Evolutionary conservation across 2,113 vertebrate genomes (phyloP).

Genomic region (Polypterus senegalus): DNA sequence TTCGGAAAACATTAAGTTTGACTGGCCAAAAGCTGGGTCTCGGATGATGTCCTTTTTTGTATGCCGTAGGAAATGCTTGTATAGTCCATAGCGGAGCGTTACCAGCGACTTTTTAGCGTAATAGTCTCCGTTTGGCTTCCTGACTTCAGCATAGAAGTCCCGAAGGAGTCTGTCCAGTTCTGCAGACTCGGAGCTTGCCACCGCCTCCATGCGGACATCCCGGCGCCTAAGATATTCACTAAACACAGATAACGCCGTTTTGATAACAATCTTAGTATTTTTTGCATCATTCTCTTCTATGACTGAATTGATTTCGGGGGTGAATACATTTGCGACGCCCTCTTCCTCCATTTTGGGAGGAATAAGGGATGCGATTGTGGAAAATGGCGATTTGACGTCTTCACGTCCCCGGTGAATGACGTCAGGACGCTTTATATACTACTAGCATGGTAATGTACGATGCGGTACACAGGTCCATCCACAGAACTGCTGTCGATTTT

Average conservation of each 20-base stretch:
- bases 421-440: no score
- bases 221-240: background rate
- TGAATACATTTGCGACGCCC: no score
- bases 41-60: background rate
- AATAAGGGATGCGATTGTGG: no score
- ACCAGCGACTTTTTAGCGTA: background rate
- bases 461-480: no score
- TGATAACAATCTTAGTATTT: constrained; percentile 1
- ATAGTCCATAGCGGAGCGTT: background rate
- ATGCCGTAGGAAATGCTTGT: background rate
- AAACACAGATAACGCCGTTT: background rate
- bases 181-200: background rate
- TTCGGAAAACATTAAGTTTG: background rate
- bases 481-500: no score
- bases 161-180: background rate
- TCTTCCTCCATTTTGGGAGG: no score
- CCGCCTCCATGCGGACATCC: background rate
- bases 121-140: background rate
- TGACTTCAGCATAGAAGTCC: background rate
- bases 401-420: no score
- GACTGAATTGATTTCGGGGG: no score
- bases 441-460: no score
- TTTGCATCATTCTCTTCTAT: background rate
- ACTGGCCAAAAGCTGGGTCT: background rate
- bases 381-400: no score